Conservation (phyloP, 2,888 invertebrate species). For the Lamellibrachia columna region DNA sequence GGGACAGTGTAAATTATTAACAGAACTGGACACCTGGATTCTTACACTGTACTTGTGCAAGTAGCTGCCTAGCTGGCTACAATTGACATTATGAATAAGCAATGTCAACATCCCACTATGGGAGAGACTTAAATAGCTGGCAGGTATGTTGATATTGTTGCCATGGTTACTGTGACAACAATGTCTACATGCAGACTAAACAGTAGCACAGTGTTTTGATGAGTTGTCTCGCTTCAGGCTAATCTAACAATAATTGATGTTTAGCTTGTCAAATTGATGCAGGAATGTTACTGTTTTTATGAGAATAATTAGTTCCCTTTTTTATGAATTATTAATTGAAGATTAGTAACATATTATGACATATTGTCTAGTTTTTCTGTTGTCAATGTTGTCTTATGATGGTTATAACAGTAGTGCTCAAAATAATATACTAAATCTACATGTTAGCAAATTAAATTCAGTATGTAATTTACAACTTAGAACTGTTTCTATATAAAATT, state of each 20-base stretch:
- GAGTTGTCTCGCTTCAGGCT: background rate
- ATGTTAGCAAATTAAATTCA: no score
- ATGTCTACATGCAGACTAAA: background rate
- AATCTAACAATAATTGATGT: no score
- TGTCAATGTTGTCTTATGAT: no score
- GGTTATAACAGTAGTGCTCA: no score
- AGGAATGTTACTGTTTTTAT: no score
- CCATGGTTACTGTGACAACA: conserved; percentile 9
- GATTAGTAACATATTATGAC: no score
- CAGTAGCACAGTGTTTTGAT: background rate
- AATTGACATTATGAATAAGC: background rate
- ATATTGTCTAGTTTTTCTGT: no score
- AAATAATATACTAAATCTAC: no score
- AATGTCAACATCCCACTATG: background rate
- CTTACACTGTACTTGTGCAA: background rate
- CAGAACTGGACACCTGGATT: background rate
- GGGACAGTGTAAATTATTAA: background rate
- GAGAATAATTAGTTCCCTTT: no score
- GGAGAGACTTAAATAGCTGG: background rate
- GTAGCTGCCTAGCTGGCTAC: background rate
- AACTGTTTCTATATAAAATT: no score
- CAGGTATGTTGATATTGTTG: background rate
- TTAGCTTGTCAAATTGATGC: background rate
- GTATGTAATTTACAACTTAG: no score
- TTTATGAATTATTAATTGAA: no score